Evolutionary conservation across 2,113 vertebrate genomes (phyloP), one percentile per base, ranked within the genome.

Genomic region (Solea senegalensis): DNA sequence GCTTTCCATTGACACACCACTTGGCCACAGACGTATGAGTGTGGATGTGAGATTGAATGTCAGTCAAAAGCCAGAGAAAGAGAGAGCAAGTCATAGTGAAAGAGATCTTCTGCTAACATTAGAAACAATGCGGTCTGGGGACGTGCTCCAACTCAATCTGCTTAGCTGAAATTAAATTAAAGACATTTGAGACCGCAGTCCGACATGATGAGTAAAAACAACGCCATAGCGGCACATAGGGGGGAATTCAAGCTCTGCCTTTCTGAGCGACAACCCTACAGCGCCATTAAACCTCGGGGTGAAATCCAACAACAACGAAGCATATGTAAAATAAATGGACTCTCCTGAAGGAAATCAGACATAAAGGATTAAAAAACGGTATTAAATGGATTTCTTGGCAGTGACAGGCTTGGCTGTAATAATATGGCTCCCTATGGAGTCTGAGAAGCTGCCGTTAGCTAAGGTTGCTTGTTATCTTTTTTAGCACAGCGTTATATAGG

Each of bases 131-230:
- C 7, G 40, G 76, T 62, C 57, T 41, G 46, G 44, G 39, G 46
- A 43, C 1, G 9, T 1, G 9, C 13, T 70, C 13, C 16, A 5
- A 27, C 40, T 50, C 14, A 9, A 63, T 70, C 16, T 27, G 48
- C 77, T 71, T 50, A n/a, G 58, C 46, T 58, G 65, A 45, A 56
- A 78, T 61, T 50, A 57, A 76, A 72, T 67, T 9, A 51, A 10
- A 74, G 77, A 83, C 76, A 84, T 9, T 9, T 69, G 75, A 82
- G 83, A 78, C 26, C 67, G 21, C 9, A 21, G 9, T 53, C 78
- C 74, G 78, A 74, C 67, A 55, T 10, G 43, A 43, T 6, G 66
- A 48, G 39, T 28, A 65, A 75, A 78, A 44, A 69, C 48, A 7
- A 15, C 28, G 48, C 43, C 39, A 45, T 50, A 54, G 60, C 46